Conservation (phyloP, 2,113 vertebrate genomes). For the Charina bottae region DNA sequence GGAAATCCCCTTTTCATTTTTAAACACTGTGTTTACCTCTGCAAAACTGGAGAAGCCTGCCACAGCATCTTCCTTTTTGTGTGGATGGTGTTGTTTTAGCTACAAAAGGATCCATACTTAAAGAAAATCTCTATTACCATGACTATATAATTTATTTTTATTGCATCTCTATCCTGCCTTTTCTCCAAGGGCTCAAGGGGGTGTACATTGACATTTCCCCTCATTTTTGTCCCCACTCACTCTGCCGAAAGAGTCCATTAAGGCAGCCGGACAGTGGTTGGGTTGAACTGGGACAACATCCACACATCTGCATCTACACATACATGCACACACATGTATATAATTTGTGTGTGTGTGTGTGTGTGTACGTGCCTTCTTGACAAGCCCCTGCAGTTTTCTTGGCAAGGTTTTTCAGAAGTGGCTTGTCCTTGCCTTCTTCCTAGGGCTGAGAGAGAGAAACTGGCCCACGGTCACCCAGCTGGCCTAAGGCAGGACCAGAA, state of each 20-base stretch:
- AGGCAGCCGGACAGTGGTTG: neutral
- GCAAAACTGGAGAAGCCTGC: neutral
- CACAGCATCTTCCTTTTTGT: neutral
- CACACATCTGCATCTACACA: neutral
- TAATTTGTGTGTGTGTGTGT: neutral
- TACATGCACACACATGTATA: neutral
- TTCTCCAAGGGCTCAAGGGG: neutral
- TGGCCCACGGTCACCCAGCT: neutral
- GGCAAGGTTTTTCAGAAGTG: neutral
- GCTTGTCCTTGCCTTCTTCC: neutral
- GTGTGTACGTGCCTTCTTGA: neutral
- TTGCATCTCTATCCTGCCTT: neutral
- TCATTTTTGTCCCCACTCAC: neutral
- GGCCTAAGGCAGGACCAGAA: neutral
- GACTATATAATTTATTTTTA: neutral
- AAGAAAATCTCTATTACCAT: neutral
- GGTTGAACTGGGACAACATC: neutral
- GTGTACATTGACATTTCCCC: neutral
- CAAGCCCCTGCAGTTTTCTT: neutral
- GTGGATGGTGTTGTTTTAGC: neutral
- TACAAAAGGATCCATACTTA: neutral
- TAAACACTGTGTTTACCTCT: neutral
- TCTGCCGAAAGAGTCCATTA: neutral
- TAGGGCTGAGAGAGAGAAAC: neutral
- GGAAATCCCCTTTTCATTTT: neutral